A percentile compares a stretch with the other conserved stretches of the same genome.
phyloP scores from a whole-genome alignment of 2,888 invertebrate genomes.

The Lysandra bellargus region DNA sequence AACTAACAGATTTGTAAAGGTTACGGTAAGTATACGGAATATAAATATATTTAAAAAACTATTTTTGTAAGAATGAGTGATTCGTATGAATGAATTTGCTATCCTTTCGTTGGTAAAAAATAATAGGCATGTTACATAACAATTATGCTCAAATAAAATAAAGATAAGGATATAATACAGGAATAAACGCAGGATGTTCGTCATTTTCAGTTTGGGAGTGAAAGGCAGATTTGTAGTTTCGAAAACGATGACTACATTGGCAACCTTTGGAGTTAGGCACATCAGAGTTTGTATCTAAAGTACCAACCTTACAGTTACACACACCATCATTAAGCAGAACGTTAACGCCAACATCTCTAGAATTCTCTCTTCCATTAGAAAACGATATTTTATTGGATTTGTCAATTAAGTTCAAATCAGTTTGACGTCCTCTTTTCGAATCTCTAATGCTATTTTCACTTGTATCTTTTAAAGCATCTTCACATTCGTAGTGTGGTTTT shows the following conservation, averaged over 20 bases:
- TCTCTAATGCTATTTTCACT: not conserved
- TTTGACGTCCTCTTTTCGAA: slow-evolving; percentile 34
- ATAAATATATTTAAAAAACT: no score
- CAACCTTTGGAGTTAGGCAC: slow-evolving; percentile 31
- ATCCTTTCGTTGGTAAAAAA: no score
- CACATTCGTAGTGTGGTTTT: not conserved
- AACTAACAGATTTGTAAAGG: not conserved
- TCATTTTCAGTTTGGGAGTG: slow-evolving; percentile 33
- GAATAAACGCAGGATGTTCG: slow-evolving; percentile 37
- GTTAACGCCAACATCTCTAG: slow-evolving; percentile 36
- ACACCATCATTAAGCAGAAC: slow-evolving; percentile 7
- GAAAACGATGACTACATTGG: slow-evolving; percentile 40
- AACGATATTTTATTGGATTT: not conserved
- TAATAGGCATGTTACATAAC: not conserved
- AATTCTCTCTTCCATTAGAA: slow-evolving; percentile 1
- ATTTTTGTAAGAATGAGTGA: not conserved
- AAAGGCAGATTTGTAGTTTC: slow-evolving; percentile 34
- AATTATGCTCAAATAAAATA: slow-evolving; percentile 20
- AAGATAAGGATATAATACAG: slow-evolving; percentile 36
- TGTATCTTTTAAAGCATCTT: not conserved
- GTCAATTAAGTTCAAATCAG: not conserved
- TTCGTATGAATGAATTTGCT: not conserved
- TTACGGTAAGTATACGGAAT: no score
- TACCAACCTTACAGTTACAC: not conserved
- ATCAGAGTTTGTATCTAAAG: not conserved